Conservation (phyloP, 1,140 invertebrate genomes). For the Dufourea novaeangliae region DNA sequence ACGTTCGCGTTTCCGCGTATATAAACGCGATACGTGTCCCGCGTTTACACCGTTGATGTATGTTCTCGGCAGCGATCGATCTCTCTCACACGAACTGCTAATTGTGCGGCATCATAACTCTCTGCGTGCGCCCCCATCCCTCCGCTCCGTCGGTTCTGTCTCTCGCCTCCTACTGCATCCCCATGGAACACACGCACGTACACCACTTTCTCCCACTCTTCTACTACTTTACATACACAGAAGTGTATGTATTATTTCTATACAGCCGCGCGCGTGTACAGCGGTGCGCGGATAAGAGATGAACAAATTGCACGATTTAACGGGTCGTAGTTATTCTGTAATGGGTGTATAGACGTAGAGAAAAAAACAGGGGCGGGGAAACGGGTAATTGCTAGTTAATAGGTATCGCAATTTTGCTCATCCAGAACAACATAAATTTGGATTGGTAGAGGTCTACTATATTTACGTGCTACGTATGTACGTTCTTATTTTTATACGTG, state of each 20-base stretch:
- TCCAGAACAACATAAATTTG: not conserved
- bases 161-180: not conserved
- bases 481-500: too few relatives aligned
- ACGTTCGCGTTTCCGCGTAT: slow-evolving; percentile 53
- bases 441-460: too few relatives aligned
- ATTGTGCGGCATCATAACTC: slow-evolving; percentile 82
- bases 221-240: slow-evolving; percentile 49
- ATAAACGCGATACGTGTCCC: slow-evolving; percentile 70
- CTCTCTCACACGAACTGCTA: slow-evolving; percentile 82
- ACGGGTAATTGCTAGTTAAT: not conserved
- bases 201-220: slow-evolving; percentile 41
- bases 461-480: too few relatives aligned
- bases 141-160: slow-evolving; percentile 3
- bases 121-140: slow-evolving; percentile 65
- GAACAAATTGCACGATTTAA: slow-evolving; percentile 41
- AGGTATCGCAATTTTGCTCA: not conserved
- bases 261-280: slow-evolving; percentile 43
- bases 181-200: not conserved
- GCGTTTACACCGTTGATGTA: slow-evolving; percentile 79
- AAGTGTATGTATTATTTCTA: slow-evolving; percentile 41
- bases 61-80: slow-evolving; percentile 80
- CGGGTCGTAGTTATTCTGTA: slow-evolving; percentile 35
- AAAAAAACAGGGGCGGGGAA: slow-evolving; percentile 46
- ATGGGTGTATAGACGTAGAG: slow-evolving; percentile 34
- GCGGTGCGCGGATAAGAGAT: slow-evolving; percentile 38